Conservation (phyloP, 1,140 invertebrate genomes). For the Mya arenaria region DNA sequence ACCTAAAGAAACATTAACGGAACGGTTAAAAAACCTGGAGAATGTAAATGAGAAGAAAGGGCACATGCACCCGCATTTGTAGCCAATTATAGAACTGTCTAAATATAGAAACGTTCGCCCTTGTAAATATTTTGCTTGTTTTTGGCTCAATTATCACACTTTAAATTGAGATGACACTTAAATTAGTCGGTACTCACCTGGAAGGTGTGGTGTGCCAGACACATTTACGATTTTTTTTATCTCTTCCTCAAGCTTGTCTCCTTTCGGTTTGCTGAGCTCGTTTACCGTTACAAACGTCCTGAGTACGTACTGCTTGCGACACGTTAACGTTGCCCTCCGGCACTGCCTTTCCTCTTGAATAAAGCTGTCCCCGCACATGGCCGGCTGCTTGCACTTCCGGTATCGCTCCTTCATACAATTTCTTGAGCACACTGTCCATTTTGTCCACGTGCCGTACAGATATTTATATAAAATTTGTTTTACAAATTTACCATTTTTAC, state of each 20-base stretch:
- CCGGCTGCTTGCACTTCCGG: conserved; percentile 21
- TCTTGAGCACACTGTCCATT: conserved; percentile 32
- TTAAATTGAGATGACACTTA: too few relatives aligned
- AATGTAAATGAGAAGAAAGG: too few relatives aligned
- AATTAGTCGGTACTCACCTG: too few relatives aligned
- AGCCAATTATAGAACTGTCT: too few relatives aligned
- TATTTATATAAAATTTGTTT: conserved; percentile 48
- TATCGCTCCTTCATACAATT: conserved; percentile 33
- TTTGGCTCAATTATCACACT: too few relatives aligned
- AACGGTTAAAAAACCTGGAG: too few relatives aligned
- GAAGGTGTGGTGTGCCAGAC: too few relatives aligned
- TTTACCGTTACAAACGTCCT: neutral
- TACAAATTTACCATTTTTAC: conserved; percentile 42
- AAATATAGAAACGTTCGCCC: too few relatives aligned
- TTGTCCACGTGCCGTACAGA: conserved; percentile 29
- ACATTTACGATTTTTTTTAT: neutral
- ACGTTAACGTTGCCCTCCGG: neutral
- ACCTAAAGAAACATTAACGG: too few relatives aligned
- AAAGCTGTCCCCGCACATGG: conserved; percentile 32
- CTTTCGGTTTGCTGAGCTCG: neutral
- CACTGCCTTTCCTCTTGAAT: conserved; percentile 41
- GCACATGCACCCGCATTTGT: too few relatives aligned
- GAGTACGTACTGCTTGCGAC: conserved; percentile 38
- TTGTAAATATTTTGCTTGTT: too few relatives aligned
- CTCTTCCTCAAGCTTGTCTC: neutral